Percentiles rank a stretch among this genome's conserved stretches.
Conservation (phyloP, 2,888 invertebrate species). For the Tromatobia lineatoria region DNA sequence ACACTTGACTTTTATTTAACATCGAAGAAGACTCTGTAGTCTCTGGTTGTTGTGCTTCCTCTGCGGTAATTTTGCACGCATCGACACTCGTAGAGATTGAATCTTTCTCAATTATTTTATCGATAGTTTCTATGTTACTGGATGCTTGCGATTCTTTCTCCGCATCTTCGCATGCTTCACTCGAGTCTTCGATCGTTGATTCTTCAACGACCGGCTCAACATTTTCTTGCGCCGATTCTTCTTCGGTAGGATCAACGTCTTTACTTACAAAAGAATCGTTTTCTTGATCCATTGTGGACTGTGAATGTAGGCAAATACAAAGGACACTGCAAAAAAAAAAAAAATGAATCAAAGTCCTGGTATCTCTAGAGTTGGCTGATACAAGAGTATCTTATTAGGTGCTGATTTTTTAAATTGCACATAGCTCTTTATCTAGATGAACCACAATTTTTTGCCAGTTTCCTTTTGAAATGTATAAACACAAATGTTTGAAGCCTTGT, state of each 20-base stretch:
- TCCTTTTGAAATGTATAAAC: too few species aligned
- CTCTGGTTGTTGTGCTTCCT: neutral
- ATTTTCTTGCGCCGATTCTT: neutral
- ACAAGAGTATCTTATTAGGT: too few species aligned
- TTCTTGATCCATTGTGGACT: slow-evolving; percentile 54
- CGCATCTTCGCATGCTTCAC: neutral
- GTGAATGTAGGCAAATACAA: neutral
- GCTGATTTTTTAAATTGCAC: too few species aligned
- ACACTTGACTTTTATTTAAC: neutral
- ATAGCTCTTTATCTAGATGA: too few species aligned
- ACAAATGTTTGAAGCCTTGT: too few species aligned
- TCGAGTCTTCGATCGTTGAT: slow-evolving; percentile 2
- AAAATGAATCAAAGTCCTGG: neutral
- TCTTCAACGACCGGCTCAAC: neutral
- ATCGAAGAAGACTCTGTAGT: neutral
- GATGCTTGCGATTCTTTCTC: slow-evolving; percentile 6
- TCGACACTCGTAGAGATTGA: neutral
- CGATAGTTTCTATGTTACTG: slow-evolving; percentile 3
- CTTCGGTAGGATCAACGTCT: slow-evolving; percentile 25
- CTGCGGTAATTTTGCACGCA: neutral
- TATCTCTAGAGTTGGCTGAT: too few species aligned
- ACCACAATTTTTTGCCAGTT: too few species aligned
- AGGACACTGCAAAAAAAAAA: slow-evolving; percentile 41
- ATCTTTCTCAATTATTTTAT: slow-evolving; percentile 9
- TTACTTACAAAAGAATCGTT: neutral